phyloP scores from a whole-genome alignment of 2,113 vertebrate species.

The Tringa solitaria region DNA sequence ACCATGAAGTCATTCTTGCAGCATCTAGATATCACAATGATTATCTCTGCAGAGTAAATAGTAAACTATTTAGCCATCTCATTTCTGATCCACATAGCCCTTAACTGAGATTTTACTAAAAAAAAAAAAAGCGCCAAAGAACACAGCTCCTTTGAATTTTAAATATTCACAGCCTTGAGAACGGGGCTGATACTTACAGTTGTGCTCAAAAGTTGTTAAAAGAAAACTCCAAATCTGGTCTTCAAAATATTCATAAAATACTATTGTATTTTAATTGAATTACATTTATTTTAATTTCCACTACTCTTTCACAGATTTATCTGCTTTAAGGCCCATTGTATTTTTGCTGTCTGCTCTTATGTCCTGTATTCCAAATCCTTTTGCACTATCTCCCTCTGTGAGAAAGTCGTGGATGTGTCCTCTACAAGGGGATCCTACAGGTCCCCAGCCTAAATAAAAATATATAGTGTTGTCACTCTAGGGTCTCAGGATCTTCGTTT shows the following conservation, averaged over 20 bases:
- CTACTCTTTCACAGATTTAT: not conserved
- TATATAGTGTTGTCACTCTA: not conserved
- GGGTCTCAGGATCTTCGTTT: slow-evolving; percentile 59
- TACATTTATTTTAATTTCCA: not conserved
- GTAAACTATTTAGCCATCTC: not conserved
- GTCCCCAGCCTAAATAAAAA: slow-evolving; percentile 58
- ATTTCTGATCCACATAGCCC: not conserved
- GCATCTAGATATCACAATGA: not conserved
- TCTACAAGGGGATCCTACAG: not conserved
- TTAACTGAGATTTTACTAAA: not conserved
- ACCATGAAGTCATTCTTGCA: not conserved
- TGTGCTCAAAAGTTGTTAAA: not conserved
- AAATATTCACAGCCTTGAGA: not conserved
- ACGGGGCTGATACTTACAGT: not conserved
- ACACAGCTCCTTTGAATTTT: not conserved
- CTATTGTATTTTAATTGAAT: not conserved
- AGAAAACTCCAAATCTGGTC: not conserved
- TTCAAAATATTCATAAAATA: not conserved
- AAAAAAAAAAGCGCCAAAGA: not conserved
- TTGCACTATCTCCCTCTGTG: not conserved
- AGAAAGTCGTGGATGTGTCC: slow-evolving; percentile 1
- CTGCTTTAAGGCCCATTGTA: not conserved
- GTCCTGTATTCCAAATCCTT: not conserved
- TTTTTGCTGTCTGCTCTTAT: not conserved
- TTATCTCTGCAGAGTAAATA: not conserved